Evolutionary conservation across 2,888 invertebrate species (phyloP).

Genomic region (Zonitis immaculata): DNA sequence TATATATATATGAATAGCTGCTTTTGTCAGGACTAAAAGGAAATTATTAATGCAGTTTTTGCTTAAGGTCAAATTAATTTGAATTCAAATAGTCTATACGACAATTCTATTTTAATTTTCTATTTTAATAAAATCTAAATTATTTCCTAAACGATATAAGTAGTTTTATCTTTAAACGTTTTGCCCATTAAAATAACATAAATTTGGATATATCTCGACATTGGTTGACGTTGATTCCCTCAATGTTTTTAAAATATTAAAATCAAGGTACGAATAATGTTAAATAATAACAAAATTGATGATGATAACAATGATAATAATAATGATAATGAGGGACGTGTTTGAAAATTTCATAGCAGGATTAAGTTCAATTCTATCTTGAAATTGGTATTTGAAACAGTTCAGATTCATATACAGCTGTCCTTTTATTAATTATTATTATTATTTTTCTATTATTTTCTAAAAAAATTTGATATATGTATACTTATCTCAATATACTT

Average conservation of each 20-base stretch:
- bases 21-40: too few species aligned
- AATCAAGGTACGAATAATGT: slow-evolving; percentile 28
- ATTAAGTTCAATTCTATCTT: slow-evolving; percentile 19
- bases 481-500: too few species aligned
- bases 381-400: slow-evolving; percentile 15
- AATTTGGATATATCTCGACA: slow-evolving; percentile 21
- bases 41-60: too few species aligned
- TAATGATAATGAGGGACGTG: slow-evolving; percentile 20
- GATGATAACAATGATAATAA: too few species aligned
- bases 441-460: background rate
- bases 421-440: too few species aligned
- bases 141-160: too few species aligned
- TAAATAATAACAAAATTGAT: slow-evolving; percentile 3
- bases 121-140: too few species aligned
- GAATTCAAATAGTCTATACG: too few species aligned
- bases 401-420: slow-evolving; percentile 13
- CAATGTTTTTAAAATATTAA: slow-evolving; percentile 26
- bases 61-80: too few species aligned
- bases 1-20: too few species aligned
- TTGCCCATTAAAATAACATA: slow-evolving; percentile 23
- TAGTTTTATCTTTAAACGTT: slow-evolving; percentile 18
- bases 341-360: slow-evolving; percentile 19
- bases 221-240: slow-evolving; percentile 26
- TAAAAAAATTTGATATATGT: background rate
- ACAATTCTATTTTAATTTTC: too few species aligned